Evolutionary conservation across 2,888 invertebrate genomes (phyloP).

Genomic region (Drosophila putrida): DNA sequence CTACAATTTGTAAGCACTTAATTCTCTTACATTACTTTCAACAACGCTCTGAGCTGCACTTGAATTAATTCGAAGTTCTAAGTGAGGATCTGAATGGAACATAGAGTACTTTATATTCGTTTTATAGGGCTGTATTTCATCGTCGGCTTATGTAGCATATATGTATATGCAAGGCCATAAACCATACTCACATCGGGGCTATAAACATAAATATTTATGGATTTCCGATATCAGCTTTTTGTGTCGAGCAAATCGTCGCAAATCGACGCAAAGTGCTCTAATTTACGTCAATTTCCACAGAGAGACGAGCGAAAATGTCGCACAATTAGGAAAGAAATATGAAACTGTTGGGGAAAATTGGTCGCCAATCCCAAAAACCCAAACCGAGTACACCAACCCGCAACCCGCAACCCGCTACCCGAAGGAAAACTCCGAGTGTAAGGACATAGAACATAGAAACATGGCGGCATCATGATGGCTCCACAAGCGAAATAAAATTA

Average conservation of each 20-base stretch:
- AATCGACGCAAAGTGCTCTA: conserved; percentile 77
- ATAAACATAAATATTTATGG: conserved; percentile 76
- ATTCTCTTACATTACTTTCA: too few species aligned
- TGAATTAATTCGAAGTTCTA: neutral
- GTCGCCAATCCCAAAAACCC: conserved; percentile 23
- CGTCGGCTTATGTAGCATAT: conserved; percentile 2
- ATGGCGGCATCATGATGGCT: conserved; percentile 59
- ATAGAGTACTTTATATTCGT: neutral
- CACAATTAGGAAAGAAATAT: conserved; percentile 78
- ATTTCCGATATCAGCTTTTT: conserved; percentile 60
- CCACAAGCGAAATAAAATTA: conserved; percentile 76
- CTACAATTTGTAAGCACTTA: too few species aligned
- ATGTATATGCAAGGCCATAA: conserved; percentile 32
- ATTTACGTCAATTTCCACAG: conserved; percentile 74
- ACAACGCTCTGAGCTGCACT: neutral
- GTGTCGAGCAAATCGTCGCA: conserved; percentile 69
- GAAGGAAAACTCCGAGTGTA: neutral
- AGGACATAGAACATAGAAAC: conserved; percentile 28
- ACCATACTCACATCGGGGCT: conserved; percentile 36
- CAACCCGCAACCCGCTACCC: too few species aligned
- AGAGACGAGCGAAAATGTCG: conserved; percentile 64
- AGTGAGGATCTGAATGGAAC: too few species aligned
- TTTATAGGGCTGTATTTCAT: conserved; percentile 3
- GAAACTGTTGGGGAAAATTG: conserved; percentile 61
- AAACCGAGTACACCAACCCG: too few species aligned